Conservation (phyloP, 2,888 invertebrate species). For the Psococerastis gibbosa region DNA sequence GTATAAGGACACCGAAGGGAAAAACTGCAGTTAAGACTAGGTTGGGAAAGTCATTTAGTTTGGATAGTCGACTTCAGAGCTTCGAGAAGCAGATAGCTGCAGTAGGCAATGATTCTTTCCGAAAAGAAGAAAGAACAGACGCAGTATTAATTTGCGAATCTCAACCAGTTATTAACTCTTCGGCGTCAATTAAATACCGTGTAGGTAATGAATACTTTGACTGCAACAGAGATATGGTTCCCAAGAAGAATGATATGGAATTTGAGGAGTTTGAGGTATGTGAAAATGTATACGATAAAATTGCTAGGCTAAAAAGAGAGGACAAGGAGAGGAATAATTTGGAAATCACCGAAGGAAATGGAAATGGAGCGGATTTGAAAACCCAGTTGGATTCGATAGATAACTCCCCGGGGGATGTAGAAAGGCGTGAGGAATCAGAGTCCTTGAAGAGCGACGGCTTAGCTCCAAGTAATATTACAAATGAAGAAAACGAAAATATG, state of each 20-base stretch:
- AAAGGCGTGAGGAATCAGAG: too few species aligned
- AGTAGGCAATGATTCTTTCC: neutral
- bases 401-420: too few species aligned
- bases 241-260: conserved; percentile 45
- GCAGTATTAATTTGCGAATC: neutral
- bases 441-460: too few species aligned
- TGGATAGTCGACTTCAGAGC: neutral
- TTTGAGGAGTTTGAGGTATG: conserved; percentile 61
- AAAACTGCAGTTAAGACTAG: neutral
- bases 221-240: neutral
- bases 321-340: neutral
- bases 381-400: too few species aligned
- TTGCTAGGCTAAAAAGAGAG: neutral
- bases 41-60: neutral
- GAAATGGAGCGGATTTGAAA: too few species aligned
- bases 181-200: neutral
- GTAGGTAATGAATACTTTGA: neutral
- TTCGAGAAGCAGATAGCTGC: neutral
- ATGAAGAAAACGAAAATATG: too few species aligned
- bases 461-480: too few species aligned
- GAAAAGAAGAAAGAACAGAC: neutral
- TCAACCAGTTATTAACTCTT: neutral
- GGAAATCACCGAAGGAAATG: too few species aligned
- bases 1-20: conserved; percentile 2
- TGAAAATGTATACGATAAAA: conserved; percentile 8